Evolutionary conservation across 1,140 invertebrate species (phyloP), one percentile per base, ranked within the genome.

Genomic region (Rhagoletis zephyria): DNA sequence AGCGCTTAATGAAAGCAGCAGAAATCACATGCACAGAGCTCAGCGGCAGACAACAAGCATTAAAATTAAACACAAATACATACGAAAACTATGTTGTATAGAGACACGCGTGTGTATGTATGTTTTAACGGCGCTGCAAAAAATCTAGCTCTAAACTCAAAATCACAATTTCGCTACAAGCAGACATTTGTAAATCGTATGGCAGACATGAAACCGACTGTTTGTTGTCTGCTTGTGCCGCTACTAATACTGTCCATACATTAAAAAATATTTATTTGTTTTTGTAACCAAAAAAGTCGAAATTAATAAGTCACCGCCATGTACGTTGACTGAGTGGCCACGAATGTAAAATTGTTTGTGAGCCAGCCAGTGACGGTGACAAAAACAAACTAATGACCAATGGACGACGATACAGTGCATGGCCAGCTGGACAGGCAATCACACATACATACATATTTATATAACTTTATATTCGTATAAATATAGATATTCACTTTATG

Each of bases 311-410:
- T 81, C 45, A 81, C 48, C 74, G n/a, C 74, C 48, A 5, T 30
- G 74, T 77, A 16, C 48, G 48, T 56, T 40, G 74, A 16, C 45
- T 67, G 74, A 14, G 48, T 77, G 74, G 67, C 42, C 42, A 70
- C 40, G 40, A 70, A 19, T 30, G 67, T 42, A n/a, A 10, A 40
- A 51, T 42, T 45, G 74, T 14, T 42, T 45, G 74, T 14, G 48
- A 81, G 30, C 30, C 30, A 81, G 74, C 48, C 48, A 81, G 14
- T 10, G 45, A n/a, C 9, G n/a, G 5, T 48, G 48, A 56, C 74
- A 81, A 48, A 74, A 48, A 48, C 70, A 16, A 45, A 81, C 74
- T 81, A 81, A 81, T 81, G 74, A 81, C 74, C 48, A 81, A n/a
- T 81, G 48, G 5, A 81, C n/a, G 16, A 81, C n/a, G 48, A 30